Base-by-base conservation (phyloP, 1,140 invertebrate species). In the Cardiocondyla obscurior region DNA sequence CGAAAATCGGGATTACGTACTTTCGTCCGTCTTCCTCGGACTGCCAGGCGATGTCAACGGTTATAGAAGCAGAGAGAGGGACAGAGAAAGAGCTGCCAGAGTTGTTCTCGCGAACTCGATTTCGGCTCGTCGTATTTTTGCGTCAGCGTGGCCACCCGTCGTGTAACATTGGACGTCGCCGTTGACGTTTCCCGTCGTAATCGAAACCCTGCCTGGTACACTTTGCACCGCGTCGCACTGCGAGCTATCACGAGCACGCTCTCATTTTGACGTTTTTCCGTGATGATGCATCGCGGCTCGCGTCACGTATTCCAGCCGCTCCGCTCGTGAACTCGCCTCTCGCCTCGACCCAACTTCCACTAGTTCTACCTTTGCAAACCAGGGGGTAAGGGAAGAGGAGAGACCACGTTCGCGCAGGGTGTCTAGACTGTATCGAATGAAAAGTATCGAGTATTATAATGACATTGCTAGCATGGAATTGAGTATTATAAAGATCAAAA, bases 211-310 rank as follows among this genome's bases (percentile, higher is more conserved):
- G 19, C 14, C 65, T 33, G n/a, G 33, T 3, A 22, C 49, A 55
- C 69, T 36, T n/a, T 25, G 69, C 69, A 70, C 67, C 39, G 33
- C 28, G 30, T 70, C 12, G 69, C 55, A 39, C 39, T 14, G 39
- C 72, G 33, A 79, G 46, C 22, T 79, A 79, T 69, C 74, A 79
- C 60, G 74, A 79, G 62, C 33, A 49, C 42, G 74, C 46, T 69
- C 74, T 79, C 46, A 79, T 79, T 46, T 79, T 79, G 22, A 67
- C 25, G 46, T 39, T 53, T 55, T 16, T 14, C 57, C 72, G 72
- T 64, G 72, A 64, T 28, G 39, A 76, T 39, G n/a, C 33, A 62
- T 42, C 72, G 64, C 72, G 28, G n/a, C 12, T n/a, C n/a, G 19
- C 28, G 28, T 69, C 22, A 19, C 19, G 39, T 44, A 74, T 36